These are phyloP conservation scores for Clupea harengus DNA, from an alignment of 2,113 vertebrate species.

Conservation along the genomic window DNA sequence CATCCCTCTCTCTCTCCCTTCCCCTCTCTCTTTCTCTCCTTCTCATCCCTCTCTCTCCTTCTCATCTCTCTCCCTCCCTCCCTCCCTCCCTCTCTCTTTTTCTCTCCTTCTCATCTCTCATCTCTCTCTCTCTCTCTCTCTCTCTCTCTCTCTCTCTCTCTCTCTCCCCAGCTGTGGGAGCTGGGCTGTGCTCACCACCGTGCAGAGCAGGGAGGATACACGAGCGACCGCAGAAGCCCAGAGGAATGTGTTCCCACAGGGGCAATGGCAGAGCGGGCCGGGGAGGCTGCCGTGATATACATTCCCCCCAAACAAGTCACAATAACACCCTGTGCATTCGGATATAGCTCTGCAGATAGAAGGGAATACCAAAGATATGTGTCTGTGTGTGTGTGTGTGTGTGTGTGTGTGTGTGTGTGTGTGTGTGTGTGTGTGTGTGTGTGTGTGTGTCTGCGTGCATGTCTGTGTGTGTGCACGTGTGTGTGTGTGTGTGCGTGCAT, in stretches of 20 bases:
- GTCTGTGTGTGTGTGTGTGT: neutral
- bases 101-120: neutral
- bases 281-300: neutral
- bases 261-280: neutral
- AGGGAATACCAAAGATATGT: neutral
- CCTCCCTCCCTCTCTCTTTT: too few species aligned
- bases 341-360: neutral
- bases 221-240: slow-evolving; percentile 47
- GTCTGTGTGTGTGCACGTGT: too few species aligned
- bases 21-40: too few species aligned
- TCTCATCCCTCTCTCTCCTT: too few species aligned
- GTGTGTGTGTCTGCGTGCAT: too few species aligned
- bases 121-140: neutral
- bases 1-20: too few species aligned
- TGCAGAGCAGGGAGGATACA: slow-evolving; percentile 43
- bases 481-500: too few species aligned
- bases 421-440: too few species aligned
- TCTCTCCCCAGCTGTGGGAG: slow-evolving; percentile 23
- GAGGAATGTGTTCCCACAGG: slow-evolving; percentile 50
- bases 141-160: neutral
- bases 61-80: too few species aligned
- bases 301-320: neutral
- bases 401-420: too few species aligned
- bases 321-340: neutral
- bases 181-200: slow-evolving; percentile 47